phyloP scores from a whole-genome alignment of 2,113 vertebrate genomes.

The Apodemus sylvaticus region DNA sequence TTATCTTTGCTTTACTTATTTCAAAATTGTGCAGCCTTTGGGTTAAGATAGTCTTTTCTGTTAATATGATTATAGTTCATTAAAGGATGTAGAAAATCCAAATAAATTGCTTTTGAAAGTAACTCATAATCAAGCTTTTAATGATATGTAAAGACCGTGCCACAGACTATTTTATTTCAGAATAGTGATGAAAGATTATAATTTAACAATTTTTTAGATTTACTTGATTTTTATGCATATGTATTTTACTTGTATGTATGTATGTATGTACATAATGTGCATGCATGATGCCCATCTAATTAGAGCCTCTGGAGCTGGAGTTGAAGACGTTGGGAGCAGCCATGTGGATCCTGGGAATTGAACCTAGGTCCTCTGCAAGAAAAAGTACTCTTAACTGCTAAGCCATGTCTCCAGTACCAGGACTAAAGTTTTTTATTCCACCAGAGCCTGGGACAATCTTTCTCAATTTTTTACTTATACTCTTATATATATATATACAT shows the following conservation, averaged over 20 bases:
- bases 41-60: constrained; percentile 79
- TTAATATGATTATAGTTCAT: constrained; percentile 88
- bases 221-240: background rate
- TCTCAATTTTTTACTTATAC: constrained; percentile 27
- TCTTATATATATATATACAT: no score
- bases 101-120: constrained; percentile 88
- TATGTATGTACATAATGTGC: background rate
- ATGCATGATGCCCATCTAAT: background rate
- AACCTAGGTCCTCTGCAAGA: background rate
- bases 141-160: constrained; percentile 54
- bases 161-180: background rate
- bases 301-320: no score
- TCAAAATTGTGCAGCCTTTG: constrained; percentile 83
- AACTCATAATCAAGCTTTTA: constrained; percentile 75
- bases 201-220: background rate
- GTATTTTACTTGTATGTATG: no score
- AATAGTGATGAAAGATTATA: constrained; percentile 5
- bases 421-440: constrained; percentile 26
- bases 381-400: background rate
- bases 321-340: no score
- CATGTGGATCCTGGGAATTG: no score
- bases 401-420: background rate
- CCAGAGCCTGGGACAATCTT: constrained; percentile 36
- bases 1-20: constrained; percentile 80
- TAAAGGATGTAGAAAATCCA: constrained; percentile 86